Evolutionary conservation across 2,888 invertebrate genomes (phyloP).

Genomic region (Cryptus viduatorius): DNA sequence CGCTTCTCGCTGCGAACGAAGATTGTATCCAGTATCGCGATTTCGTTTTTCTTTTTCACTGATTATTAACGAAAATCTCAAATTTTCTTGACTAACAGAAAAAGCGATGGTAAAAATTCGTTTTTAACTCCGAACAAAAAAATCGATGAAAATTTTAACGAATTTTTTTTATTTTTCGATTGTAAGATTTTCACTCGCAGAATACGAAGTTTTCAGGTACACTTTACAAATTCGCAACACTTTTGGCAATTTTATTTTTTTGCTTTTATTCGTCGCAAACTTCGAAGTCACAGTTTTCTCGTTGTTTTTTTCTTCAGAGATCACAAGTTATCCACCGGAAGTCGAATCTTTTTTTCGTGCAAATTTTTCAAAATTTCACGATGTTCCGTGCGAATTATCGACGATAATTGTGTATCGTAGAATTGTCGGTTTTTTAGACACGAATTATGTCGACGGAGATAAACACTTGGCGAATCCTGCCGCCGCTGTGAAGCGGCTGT

Average conservation of each 20-base stretch:
- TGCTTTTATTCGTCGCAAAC: background rate
- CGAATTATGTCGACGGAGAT: conserved; percentile 25
- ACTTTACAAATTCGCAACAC: background rate
- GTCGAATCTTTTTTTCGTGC: background rate
- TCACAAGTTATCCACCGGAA: conserved; percentile 6
- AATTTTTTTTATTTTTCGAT: too few species aligned
- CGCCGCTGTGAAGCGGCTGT: conserved; percentile 55
- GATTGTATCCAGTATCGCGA: background rate
- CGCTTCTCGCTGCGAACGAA: conserved; percentile 4
- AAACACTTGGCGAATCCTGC: conserved; percentile 52
- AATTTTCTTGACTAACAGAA: too few species aligned
- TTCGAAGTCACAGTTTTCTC: background rate
- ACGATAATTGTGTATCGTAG: background rate
- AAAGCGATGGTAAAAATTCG: too few species aligned
- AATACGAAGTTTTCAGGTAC: background rate
- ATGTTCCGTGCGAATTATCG: too few species aligned
- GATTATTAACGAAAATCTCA: too few species aligned
- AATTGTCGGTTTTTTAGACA: conserved; percentile 1
- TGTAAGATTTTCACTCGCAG: background rate
- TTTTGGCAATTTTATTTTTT: background rate
- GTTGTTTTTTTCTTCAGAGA: background rate
- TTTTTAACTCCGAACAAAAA: too few species aligned
- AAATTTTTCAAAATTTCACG: too few species aligned
- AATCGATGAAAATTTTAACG: too few species aligned
- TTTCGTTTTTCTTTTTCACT: background rate